These are phyloP conservation scores for Dusona sp. DNA, from an alignment of 2,888 invertebrate genomes.

Conservation along the genomic window DNA sequence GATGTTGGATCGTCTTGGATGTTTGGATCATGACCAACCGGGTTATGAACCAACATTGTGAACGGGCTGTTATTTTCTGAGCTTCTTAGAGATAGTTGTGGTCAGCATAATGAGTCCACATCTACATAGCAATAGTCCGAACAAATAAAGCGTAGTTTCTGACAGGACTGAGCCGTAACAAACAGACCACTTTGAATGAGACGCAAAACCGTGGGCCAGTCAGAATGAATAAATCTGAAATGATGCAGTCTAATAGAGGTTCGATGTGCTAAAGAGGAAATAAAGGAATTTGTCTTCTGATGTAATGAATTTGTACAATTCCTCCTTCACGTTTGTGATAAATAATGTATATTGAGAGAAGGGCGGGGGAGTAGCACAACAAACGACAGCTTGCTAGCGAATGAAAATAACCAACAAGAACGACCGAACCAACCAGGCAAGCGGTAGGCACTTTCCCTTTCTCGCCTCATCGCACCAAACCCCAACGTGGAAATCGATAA, in stretches of 20 bases:
- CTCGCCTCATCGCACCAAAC: constrained; percentile 77
- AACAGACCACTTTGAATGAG: background rate
- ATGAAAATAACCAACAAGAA: constrained; percentile 40
- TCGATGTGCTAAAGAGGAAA: background rate
- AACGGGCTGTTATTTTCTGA: constrained; percentile 21
- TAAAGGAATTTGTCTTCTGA: background rate
- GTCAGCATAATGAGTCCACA: constrained; percentile 22
- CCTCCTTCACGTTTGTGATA: background rate
- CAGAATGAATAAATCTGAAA: background rate
- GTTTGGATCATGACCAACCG: constrained; percentile 6
- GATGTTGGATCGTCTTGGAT: constrained; percentile 3
- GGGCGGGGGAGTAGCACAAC: background rate
- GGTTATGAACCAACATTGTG: constrained; percentile 6
- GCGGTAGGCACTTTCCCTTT: constrained; percentile 80
- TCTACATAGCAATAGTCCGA: background rate
- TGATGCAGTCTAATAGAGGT: too few species aligned
- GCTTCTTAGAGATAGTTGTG: constrained; percentile 26
- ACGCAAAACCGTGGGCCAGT: background rate
- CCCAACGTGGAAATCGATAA: constrained; percentile 69
- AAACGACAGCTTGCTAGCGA: constrained; percentile 18
- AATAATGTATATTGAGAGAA: background rate
- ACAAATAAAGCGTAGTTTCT: background rate
- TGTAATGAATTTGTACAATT: background rate
- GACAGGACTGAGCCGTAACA: background rate
- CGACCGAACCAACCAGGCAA: constrained; percentile 55